Conservation (phyloP, 2,113 vertebrate species). For the Balaeniceps rex region DNA sequence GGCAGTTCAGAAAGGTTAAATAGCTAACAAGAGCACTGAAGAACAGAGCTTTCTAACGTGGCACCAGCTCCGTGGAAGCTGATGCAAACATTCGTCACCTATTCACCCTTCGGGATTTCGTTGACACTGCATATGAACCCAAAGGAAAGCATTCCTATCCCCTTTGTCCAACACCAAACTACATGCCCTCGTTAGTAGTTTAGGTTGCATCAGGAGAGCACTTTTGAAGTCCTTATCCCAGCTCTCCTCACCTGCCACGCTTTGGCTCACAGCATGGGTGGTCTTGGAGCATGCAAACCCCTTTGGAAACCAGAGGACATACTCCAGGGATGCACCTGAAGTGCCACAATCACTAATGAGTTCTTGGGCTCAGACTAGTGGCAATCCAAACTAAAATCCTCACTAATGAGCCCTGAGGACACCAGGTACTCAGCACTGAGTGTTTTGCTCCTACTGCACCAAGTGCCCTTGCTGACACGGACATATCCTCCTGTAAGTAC, state of each 20-base stretch:
- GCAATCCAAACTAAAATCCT: neutral
- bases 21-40: neutral
- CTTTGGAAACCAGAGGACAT: neutral
- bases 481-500: neutral
- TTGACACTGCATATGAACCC: neutral
- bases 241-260: accelerated
- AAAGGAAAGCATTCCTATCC: neutral
- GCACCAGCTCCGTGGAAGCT: neutral
- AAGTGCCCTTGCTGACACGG: too few relatives aligned
- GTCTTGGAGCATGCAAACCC: neutral
- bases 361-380: neutral
- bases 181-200: neutral
- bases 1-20: constrained; percentile 39
- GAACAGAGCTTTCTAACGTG: neutral
- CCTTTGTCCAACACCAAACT: neutral
- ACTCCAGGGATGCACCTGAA: neutral
- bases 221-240: neutral
- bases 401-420: neutral
- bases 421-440: accelerated
- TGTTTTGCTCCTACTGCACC: neutral
- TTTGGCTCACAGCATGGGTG: neutral
- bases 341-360: neutral
- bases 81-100: neutral
- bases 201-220: neutral
- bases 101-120: neutral